Base-by-base conservation (phyloP, 2,113 vertebrate species). In the Saiga tatarica region DNA sequence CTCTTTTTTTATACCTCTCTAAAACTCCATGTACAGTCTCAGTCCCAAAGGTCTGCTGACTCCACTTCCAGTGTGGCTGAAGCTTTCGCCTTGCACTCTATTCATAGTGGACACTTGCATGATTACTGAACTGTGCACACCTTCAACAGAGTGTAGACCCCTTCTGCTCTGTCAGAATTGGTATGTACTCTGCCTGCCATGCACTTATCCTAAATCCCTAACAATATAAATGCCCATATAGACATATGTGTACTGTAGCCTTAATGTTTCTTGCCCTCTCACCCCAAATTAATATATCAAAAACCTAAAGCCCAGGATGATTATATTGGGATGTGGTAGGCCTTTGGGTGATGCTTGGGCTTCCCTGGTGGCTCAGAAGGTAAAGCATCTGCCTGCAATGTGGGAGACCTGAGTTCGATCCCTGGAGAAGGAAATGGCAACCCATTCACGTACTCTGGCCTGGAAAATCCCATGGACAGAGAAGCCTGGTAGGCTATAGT, bases 71-170 rank as follows among this genome's bases (percentile, higher is more conserved):
- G 47, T 4, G 2, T 47, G 21, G 12, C 57, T 21, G 1, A 42
- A 11, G 39, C 39, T 30, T 94, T 50, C 33, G 19, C 6, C 19
- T 62, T 79, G 15, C 53, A 21, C 88, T 78, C 30, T 28, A 10
- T 8, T 84, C 1, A 36, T 5, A n/a, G 1, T 52, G 11, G 33
- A 55, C 11, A 17, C 25, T 12, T 42, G 4, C 6, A 7, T 17
- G 26, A 42, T 33, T 45, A 17, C 52, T 50, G 14, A 16, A 42
- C 3, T 21, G 36, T 9, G 1, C 6, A 36, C 17, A 25, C 7
- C 0, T 53, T 13, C 2, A 14, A n/a, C 47, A 52, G n/a, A 84
- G 23, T 28, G 6, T 42, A 50, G 14, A 59, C 36, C 36, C 19
- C 23, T 52, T 57, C 57, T n/a, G 1, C 62, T 26, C 28, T 95